Conservation (phyloP, 2,888 invertebrate genomes). For the Sphaerophoria taeniata region DNA sequence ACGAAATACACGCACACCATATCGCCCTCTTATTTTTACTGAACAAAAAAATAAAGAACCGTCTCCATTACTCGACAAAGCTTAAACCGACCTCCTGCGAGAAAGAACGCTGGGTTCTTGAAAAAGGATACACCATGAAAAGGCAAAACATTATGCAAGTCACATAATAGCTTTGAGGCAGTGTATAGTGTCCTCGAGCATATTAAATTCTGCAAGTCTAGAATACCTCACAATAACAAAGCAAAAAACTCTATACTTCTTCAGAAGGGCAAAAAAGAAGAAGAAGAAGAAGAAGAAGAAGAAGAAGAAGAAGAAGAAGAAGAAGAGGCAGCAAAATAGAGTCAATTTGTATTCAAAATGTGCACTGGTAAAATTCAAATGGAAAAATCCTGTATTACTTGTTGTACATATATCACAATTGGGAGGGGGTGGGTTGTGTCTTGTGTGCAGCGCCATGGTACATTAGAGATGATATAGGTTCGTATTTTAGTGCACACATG, state of each 20-base stretch:
- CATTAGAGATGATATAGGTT: slow-evolving; percentile 14
- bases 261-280: neutral
- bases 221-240: neutral
- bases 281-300: neutral
- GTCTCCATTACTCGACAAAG: neutral
- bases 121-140: slow-evolving; percentile 33
- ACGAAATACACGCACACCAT: slow-evolving; percentile 10
- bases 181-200: slow-evolving; percentile 63
- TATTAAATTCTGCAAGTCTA: slow-evolving; percentile 60
- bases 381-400: slow-evolving; percentile 70
- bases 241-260: neutral
- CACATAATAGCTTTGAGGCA: slow-evolving; percentile 65
- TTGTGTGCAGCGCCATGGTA: slow-evolving; percentile 54
- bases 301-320: too few relatives aligned
- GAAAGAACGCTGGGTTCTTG: neutral
- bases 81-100: neutral
- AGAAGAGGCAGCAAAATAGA: slow-evolving; percentile 41
- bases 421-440: too few relatives aligned
- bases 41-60: neutral
- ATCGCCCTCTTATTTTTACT: too few relatives aligned
- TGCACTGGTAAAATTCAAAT: slow-evolving; percentile 71
- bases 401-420: slow-evolving; percentile 51
- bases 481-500: neutral
- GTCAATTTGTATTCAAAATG: slow-evolving; percentile 74
- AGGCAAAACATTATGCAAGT: slow-evolving; percentile 69